phyloP scores from a whole-genome alignment of 2,888 invertebrate genomes.

The Eretmocerus hayati region DNA sequence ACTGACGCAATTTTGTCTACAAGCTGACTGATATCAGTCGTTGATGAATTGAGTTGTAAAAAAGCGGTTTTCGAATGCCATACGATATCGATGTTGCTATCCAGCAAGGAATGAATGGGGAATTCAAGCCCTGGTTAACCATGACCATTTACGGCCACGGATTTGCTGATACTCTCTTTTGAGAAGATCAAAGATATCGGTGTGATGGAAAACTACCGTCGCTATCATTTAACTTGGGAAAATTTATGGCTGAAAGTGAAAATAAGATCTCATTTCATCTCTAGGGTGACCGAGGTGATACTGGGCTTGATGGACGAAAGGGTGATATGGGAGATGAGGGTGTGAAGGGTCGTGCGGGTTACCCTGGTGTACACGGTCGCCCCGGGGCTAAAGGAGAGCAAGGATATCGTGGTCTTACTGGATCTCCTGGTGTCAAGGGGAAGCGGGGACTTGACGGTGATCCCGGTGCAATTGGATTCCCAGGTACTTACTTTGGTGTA shows the following conservation, averaged over 20 bases:
- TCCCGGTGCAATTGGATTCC: constrained; percentile 50
- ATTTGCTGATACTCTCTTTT: no score
- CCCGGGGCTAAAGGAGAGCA: constrained; percentile 53
- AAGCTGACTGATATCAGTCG: no score
- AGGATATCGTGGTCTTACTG: constrained; percentile 45
- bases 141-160: no score
- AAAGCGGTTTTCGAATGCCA: no score
- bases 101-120: no score
- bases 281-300: constrained; percentile 45
- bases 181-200: no score
- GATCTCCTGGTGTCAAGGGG: constrained; percentile 45
- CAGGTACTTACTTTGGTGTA: constrained; percentile 38
- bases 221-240: neutral
- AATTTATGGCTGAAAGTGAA: neutral
- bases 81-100: no score
- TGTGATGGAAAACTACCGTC: no score
- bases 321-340: constrained; percentile 58
- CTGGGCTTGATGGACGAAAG: constrained; percentile 50
- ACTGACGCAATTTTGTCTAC: no score
- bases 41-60: no score
- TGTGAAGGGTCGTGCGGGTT: constrained; percentile 29
- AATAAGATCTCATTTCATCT: neutral
- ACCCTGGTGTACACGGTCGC: constrained; percentile 38
- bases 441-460: constrained; percentile 45
- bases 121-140: no score